A percentile compares a stretch with the other conserved stretches of the same genome.
These are phyloP conservation scores for Lontra canadensis DNA, from an alignment of 2,113 vertebrate species.

Conservation along the genomic window DNA sequence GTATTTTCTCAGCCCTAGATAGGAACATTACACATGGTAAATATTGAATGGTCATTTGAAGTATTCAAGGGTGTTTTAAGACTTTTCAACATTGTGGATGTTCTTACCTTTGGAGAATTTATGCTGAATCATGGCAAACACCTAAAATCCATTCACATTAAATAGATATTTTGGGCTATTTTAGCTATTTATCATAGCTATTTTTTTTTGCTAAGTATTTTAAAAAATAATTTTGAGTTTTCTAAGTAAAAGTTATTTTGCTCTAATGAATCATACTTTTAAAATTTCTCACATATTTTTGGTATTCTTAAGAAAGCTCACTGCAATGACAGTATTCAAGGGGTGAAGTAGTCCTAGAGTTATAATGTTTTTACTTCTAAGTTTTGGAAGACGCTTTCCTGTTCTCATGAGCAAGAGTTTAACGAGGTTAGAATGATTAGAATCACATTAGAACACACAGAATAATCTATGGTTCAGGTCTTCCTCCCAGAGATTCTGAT, in stretches of 20 bases:
- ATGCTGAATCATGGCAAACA: not conserved
- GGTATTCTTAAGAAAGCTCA: not conserved
- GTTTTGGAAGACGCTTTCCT: not conserved
- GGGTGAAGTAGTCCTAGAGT: not conserved
- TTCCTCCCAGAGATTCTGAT: not conserved
- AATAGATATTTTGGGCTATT: not conserved
- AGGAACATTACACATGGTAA: not conserved
- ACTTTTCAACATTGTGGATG: not conserved
- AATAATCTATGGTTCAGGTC: not conserved
- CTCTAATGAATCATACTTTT: not conserved
- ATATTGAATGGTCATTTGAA: conserved; percentile 47
- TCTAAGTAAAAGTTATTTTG: conserved; percentile 7
- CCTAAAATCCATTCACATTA: conserved; percentile 1
- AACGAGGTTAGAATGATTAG: not conserved
- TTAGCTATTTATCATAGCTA: not conserved
- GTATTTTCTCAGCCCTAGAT: not conserved
- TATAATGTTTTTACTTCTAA: not conserved
- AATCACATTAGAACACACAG: conserved; percentile 6
- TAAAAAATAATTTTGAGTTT: not conserved
- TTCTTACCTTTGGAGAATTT: not conserved
- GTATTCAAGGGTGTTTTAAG: not conserved
- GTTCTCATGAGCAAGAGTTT: not conserved
- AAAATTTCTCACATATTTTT: not conserved
- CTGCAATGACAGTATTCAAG: not conserved
- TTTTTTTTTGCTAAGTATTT: not conserved